phyloP scores from a whole-genome alignment of 2,113 vertebrate species.

The Mustela lutreola region DNA sequence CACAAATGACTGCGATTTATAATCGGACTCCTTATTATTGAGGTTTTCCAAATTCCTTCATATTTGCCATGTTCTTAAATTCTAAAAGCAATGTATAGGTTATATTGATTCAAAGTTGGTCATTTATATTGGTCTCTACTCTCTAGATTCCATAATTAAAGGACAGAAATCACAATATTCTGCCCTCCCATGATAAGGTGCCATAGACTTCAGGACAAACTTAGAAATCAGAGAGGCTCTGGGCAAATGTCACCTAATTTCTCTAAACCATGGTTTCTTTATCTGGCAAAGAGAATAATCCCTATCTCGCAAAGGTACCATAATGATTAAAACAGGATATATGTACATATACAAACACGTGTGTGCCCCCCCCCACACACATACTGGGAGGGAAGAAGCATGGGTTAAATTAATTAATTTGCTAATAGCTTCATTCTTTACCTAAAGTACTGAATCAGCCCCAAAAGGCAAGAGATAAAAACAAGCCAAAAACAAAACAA shows the following conservation, averaged over 20 bases:
- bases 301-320: no score
- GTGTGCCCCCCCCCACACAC: no score
- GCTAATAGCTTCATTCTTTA: conserved; percentile 7
- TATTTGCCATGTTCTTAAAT: not conserved
- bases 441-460: not conserved
- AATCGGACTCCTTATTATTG: not conserved
- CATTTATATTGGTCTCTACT: not conserved
- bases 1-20: not conserved
- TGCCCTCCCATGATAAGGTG: not conserved
- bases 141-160: not conserved
- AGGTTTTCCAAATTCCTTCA: not conserved
- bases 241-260: not conserved
- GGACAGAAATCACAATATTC: not conserved
- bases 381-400: not conserved
- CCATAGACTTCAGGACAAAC: not conserved
- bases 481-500: no score
- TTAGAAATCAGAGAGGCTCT: not conserved
- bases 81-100: not conserved
- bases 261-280: not conserved
- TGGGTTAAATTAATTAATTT: not conserved
- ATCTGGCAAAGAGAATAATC: not conserved
- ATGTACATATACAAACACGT: not conserved
- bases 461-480: not conserved
- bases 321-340: not conserved
- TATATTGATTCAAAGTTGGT: not conserved